A percentile compares a stretch with the other conserved stretches of the same genome.
phyloP scores from a whole-genome alignment of 2,797 vertebrate species.

The Gallinago nigripennis region DNA sequence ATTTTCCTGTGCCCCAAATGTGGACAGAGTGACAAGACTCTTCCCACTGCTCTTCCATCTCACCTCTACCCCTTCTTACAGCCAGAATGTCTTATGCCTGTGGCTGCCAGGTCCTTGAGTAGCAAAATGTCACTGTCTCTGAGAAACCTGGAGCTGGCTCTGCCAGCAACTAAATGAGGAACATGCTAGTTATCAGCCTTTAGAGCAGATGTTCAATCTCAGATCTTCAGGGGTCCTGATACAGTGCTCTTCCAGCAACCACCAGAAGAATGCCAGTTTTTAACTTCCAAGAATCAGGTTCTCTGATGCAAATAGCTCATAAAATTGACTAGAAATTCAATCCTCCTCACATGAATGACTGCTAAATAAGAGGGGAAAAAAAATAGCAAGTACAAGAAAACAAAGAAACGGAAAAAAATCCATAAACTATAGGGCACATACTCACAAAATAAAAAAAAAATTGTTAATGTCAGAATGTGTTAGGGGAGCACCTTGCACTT shows the following conservation, averaged over 20 bases:
- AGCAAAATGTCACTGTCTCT: background rate
- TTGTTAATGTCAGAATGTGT: slow-evolving; percentile 17
- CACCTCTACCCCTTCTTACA: background rate
- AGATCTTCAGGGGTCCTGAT: background rate
- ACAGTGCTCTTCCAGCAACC: background rate
- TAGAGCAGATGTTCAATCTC: background rate
- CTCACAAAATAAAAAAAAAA: slow-evolving; percentile 23
- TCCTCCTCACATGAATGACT: background rate
- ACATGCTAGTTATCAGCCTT: background rate
- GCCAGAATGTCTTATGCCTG: accelerated
- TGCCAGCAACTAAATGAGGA: background rate
- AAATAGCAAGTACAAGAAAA: background rate
- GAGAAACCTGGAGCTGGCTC: background rate
- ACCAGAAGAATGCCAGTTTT: background rate
- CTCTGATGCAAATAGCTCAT: background rate
- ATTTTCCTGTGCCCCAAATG: background rate
- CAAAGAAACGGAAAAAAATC: background rate
- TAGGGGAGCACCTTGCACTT: slow-evolving; percentile 8
- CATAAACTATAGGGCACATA: background rate
- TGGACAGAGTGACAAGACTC: background rate
- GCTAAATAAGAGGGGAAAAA: background rate
- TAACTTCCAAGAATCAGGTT: background rate
- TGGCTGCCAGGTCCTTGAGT: background rate
- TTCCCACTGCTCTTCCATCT: background rate
- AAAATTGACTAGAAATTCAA: background rate